Evolutionary conservation across 1,140 invertebrate genomes (phyloP), one percentile per base, ranked within the genome.

Genomic region (Homalodisca vitripennis): DNA sequence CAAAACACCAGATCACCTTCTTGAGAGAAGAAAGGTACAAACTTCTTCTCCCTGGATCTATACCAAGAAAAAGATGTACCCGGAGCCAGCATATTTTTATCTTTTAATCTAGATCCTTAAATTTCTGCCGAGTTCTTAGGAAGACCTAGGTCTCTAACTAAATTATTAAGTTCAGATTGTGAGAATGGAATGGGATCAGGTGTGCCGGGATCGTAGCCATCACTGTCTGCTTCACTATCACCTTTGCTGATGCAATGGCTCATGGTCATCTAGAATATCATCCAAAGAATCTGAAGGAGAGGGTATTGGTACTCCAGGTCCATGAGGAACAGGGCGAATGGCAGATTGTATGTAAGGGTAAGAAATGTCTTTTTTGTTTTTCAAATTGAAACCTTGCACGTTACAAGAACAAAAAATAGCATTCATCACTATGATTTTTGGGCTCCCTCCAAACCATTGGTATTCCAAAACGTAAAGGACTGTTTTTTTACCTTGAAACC

Each of bases 101-200:
- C 69, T 68, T 68, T 72, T 64, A 72, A 46, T 51, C 71, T 70
- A 29, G 69, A 72, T 47, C 34, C n/a, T n/a, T n/a, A n/a, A 17
- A 69, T 46, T 27, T 66, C 67, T 64, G 67, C 67, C 20, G 67
- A n/a, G n/a, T n/a, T 29, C 41, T 71, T 71, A 47, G 70, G 47
- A 24, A 71, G 51, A 30, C 67, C 62, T 57, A 70, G 41, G 65
- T 70, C 70, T 64, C 71, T 68, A 67, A 72, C 69, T 68, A 67
- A 63, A 64, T 70, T 60, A n/a, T n/a, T n/a, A n/a, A n/a, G 48
- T 22, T 69, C 65, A n/a, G 29, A 47, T 24, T 62, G 60, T 41
- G 53, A 34, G 51, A 62, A 69, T 26, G 30, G 41, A 27, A 69
- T 51, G 30, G 66, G 57, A 34, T 48, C 27, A 2, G 26, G 17